Evolutionary conservation across 2,113 vertebrate genomes (phyloP), one percentile per base, ranked within the genome.

Genomic region (Albula glossodonta): DNA sequence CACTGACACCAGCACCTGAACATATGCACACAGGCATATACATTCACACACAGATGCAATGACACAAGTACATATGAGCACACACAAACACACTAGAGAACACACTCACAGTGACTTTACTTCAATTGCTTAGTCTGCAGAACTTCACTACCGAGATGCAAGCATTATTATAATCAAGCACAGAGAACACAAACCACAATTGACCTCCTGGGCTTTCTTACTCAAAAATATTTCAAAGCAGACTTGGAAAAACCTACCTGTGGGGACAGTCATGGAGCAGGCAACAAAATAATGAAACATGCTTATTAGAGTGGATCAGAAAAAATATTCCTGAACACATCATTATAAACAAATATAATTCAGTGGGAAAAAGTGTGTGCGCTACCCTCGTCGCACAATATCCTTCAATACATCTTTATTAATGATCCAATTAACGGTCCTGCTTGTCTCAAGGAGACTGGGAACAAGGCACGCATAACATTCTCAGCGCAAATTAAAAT

Each of bases 1-100:
- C 83, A 99, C 97, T 81, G 98, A 99, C 89, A 99, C 98, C 89
- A 99, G 94, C 85, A 99, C 98, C 98, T 99, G 86, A 25, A 53
- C 41, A 91, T 66, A 82, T 83, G 70, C 41, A 84, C 53, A 84
- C 51, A 74, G 78, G 80, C 48, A 81, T 1, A 87, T 50, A 86
- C 60, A 70, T 1, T 6, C 17, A 22, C 70, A 74, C 70, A 31
- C 70, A 74, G 22, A 5, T 8, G 8, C 63, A n/a, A 17, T 4
- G 8, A 10, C 66, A 17, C 79, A 51, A 4, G 2, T 41, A 80
- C 77, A 56, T 17, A 25, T 12, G 13, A 25, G 31, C 25, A 41
- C 9, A 31, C 11, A 74, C n/a, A 74, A 22, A 74, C 70, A 74
- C 22, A 31, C 31, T 2, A 74, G 70, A 74, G 31, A 25, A 74